A percentile compares a stretch with the other conserved stretches of the same genome.
Conservation (phyloP, 1,140 invertebrate species). For the Monomorium pharaonis region DNA sequence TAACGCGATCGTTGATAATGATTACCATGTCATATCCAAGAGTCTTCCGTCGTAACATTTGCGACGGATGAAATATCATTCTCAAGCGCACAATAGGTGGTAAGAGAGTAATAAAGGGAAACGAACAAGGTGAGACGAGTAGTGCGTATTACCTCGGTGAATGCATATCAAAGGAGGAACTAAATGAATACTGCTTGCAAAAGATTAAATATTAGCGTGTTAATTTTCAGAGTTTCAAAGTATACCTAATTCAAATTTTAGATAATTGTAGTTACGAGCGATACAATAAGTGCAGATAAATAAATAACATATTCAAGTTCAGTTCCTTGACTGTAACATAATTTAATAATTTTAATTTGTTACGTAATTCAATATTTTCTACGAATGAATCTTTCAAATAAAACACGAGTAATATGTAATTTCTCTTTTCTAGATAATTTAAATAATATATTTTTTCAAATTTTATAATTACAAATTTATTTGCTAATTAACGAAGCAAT, state of each 20-base stretch:
- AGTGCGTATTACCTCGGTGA: background rate
- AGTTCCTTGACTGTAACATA: background rate
- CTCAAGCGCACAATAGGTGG: background rate
- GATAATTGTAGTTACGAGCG: background rate
- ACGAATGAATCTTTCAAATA: background rate
- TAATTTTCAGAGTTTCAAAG: background rate
- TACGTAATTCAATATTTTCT: background rate
- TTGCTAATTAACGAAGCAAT: no score
- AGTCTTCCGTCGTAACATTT: background rate
- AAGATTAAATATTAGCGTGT: background rate
- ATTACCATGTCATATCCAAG: background rate
- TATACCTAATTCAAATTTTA: conserved; percentile 34
- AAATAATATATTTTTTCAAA: background rate
- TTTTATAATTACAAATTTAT: background rate
- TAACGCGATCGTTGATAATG: conserved; percentile 33
- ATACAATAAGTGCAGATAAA: background rate
- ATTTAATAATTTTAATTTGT: background rate
- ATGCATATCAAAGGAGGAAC: background rate
- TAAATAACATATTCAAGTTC: background rate
- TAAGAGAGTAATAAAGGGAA: conserved; percentile 3
- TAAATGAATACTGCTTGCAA: conserved; percentile 3
- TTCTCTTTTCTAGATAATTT: background rate
- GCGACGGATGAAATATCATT: background rate
- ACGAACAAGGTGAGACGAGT: background rate
- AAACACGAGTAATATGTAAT: background rate